Evolutionary conservation across 2,888 invertebrate species (phyloP).

Genomic region (Drosophila dives): DNA sequence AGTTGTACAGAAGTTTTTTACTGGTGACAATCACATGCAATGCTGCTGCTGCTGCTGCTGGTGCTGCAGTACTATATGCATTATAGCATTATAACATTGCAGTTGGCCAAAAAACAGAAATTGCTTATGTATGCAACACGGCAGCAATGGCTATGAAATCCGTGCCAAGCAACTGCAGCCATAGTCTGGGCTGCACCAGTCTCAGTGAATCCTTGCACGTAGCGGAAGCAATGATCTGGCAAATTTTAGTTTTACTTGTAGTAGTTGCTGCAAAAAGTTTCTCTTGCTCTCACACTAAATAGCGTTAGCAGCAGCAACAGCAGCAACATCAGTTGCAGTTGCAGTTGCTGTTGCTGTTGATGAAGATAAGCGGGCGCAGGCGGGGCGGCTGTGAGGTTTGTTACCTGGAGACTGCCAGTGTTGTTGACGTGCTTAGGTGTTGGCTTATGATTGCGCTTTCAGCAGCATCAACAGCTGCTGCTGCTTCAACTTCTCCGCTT

Average conservation of each 20-base stretch:
- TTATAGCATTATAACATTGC: conserved; percentile 60
- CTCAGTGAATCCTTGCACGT: conserved; percentile 71
- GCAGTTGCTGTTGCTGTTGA: conserved; percentile 34
- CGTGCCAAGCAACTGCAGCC: conserved; percentile 45
- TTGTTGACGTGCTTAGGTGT: conserved; percentile 80
- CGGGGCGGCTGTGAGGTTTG: background rate
- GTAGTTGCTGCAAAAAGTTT: conserved; percentile 71
- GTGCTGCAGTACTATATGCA: conserved; percentile 54
- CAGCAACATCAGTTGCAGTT: conserved; percentile 35
- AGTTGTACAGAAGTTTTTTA: conserved; percentile 50
- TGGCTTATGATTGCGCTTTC: conserved; percentile 76
- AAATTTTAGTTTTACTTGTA: conserved; percentile 77
- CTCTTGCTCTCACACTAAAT: conserved; percentile 68
- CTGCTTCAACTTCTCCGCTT: conserved; percentile 27
- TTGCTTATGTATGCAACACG: conserved; percentile 59
- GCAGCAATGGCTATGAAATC: conserved; percentile 52
- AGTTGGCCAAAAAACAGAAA: conserved; percentile 44
- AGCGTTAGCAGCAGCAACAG: conserved; percentile 55
- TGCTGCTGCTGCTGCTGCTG: conserved; percentile 19
- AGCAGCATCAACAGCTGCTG: conserved; percentile 49
- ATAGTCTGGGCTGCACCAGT: conserved; percentile 14
- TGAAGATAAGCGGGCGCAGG: conserved; percentile 34
- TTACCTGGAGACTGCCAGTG: conserved; percentile 48
- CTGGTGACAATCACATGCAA: conserved; percentile 62
- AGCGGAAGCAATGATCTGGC: conserved; percentile 78